phyloP scores from a whole-genome alignment of 1,140 invertebrate species.

The Oryctes rhinoceros region DNA sequence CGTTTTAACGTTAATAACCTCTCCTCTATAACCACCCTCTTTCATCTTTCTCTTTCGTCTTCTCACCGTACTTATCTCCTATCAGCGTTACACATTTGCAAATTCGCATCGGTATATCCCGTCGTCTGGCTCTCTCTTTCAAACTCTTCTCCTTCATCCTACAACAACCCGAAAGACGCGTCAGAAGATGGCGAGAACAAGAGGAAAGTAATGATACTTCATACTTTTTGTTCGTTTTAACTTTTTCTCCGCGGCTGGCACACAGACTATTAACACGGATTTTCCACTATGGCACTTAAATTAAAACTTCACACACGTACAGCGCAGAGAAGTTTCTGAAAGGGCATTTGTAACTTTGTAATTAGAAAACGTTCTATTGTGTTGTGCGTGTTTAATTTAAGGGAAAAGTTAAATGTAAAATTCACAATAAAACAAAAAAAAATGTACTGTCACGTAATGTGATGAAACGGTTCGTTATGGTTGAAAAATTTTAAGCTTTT shows the following conservation, averaged over 20 bases:
- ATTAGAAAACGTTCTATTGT: conserved; percentile 23
- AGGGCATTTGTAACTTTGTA: conserved; percentile 30
- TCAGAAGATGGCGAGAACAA: background rate
- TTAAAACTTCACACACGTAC: conserved; percentile 19
- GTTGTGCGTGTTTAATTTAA: conserved; percentile 4
- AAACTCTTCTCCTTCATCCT: background rate
- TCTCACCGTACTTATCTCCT: background rate
- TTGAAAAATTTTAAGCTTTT: too few species aligned
- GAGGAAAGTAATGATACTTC: conserved; percentile 30
- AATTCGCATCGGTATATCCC: background rate
- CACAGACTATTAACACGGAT: conserved; percentile 36
- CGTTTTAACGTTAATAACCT: conserved; percentile 58
- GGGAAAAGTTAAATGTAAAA: background rate
- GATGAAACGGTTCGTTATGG: too few species aligned
- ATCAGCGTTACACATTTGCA: conserved; percentile 22
- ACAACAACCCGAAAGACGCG: background rate
- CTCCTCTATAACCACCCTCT: conserved; percentile 27
- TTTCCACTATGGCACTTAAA: conserved; percentile 36
- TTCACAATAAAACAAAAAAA: background rate
- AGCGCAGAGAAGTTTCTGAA: background rate
- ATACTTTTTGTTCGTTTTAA: conserved; percentile 24
- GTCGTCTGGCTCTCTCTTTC: background rate
- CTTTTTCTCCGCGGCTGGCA: conserved; percentile 9
- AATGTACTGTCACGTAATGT: too few species aligned
- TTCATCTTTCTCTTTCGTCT: background rate